Base-by-base conservation (phyloP, 2,797 vertebrate genomes). In the Anolis apletophallus region DNA sequence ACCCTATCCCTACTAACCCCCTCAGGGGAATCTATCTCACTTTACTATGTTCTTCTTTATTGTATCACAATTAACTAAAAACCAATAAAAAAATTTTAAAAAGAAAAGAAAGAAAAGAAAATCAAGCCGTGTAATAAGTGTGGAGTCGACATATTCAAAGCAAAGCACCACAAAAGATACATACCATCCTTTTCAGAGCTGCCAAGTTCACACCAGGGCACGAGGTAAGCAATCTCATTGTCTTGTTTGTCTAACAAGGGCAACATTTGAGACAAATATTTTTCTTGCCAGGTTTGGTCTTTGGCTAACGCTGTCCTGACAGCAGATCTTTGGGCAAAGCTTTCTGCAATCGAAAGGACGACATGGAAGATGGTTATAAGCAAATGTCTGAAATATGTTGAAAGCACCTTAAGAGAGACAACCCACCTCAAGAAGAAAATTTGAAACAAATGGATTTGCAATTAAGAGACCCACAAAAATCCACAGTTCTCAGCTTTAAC, bases 191-290 rank as follows among this genome's bases (percentile, higher is more conserved):
- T 97, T 21, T 96, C 95, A 32, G 98, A 97, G 26, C 71, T 95
- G 88, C 96, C 92, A 73, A 99, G 91, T 13, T 94, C 95, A 92
- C 97, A 97, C 99, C 98, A 99, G 0, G 98, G 98, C 54, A 99
- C 96, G 88, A 98, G 91, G 85, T 98, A 98, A 46, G 95, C 93
- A 87, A 98, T 96, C 91, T 98, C 98, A 85, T 96, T 98, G 83
- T 97, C 96, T 92, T 99, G 98, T 54, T 96, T 96, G 1, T 91
- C 95, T n/a, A 98, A 81, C 94, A 98, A 95, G 6, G 97, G 94
- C 3, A 98, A 93, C 68, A 94, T 96, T 89, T 92, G 95, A 3
- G 97, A 96, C 29, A 98, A 92, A 90, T 98, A 98, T 84, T 97
- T 94, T 34, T 96, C 97, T 55, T 97, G 95, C 98, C 98, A 99